Evolutionary conservation across 2,797 vertebrate species (phyloP), one percentile per base, ranked within the genome.

Genomic region (Limosa lapponica): DNA sequence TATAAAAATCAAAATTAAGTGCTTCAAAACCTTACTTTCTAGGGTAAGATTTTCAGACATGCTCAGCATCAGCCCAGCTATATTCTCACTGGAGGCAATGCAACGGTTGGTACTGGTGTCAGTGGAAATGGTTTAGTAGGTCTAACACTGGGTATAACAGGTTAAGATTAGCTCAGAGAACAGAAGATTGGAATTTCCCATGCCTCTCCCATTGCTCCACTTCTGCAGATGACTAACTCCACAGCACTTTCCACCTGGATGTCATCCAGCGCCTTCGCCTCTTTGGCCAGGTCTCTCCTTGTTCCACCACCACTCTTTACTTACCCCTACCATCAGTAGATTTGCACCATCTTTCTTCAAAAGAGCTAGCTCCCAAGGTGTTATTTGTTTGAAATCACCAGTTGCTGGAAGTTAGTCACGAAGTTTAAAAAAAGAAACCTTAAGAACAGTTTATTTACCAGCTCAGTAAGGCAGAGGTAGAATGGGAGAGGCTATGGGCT

Each of bases 261-360:
- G 6, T n/a, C 39, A 13, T 44, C 30, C 23, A 44, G 25, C 0
- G 1, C 61, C 64, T 78, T 92, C 0, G 0, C 8, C 19, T 52
- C 44, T 87, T 78, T 75, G 34, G 14, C 17, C 52, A 48, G 36
- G 3, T 64, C 13, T 55, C 36, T 64, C 37, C 32, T 64, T 20
- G 11, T 78, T 80, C 61, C 58, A 74, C 24, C 52, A 69, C 8
- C 30, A 28, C 36, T 13, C 20, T 39, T 72, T 37, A 52, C 19
- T 58, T 69, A 30, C 23, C 11, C 13, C 17, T 67, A 62, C 48
- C 39, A 22, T 57, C 55, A 74, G 39, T 10, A 85, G 58, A 83
- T 72, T 79, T 91, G 34, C 37, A 77, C 51, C 13, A 14, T 58
- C 81, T 85, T 83, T 27, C 11, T 71, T 39, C 30, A 77, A 81